Percentiles rank a stretch among this genome's conserved stretches.
phyloP scores from a whole-genome alignment of 2,797 vertebrate genomes.

The Clarias fuscus region DNA sequence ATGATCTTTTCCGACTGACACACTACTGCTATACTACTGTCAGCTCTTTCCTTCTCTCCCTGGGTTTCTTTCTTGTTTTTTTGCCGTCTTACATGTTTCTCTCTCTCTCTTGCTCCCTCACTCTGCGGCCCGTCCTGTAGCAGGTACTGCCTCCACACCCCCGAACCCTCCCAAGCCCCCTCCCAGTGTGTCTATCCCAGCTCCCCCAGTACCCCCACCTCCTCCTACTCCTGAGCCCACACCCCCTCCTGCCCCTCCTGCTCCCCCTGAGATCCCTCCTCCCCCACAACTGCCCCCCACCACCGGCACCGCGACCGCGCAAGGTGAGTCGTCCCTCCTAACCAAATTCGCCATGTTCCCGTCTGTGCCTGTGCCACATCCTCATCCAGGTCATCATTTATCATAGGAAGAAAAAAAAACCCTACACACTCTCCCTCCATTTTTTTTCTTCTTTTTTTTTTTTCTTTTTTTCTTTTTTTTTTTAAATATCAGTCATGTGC shows the following conservation, averaged over 20 bases:
- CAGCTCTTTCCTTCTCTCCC: not conserved
- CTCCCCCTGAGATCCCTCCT: constrained; percentile 89
- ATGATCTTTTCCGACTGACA: not conserved
- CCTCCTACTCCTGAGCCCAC: constrained; percentile 66
- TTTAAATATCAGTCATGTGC: not conserved
- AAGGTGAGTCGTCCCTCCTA: constrained; percentile 85
- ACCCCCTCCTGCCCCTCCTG: constrained; percentile 62
- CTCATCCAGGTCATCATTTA: not conserved
- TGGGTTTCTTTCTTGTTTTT: not conserved
- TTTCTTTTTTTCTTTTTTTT: constrained; percentile 38
- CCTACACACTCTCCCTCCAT: not conserved
- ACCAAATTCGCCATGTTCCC: constrained; percentile 13
- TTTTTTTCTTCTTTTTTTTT: constrained; percentile 30
- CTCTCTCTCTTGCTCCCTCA: constrained; percentile 41
- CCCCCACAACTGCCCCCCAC: constrained; percentile 91
- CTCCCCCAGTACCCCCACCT: constrained; percentile 64
- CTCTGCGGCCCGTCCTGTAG: constrained; percentile 70
- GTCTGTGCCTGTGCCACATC: not conserved
- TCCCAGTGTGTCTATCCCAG: constrained; percentile 60
- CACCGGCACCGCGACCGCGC: constrained; percentile 81
- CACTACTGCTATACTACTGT: not conserved
- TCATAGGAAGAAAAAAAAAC: not conserved
- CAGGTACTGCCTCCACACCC: constrained; percentile 82
- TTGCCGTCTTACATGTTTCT: not conserved
- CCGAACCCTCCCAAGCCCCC: constrained; percentile 73